phyloP scores from a whole-genome alignment of 2,888 invertebrate species.

The Pammene fasciana region DNA sequence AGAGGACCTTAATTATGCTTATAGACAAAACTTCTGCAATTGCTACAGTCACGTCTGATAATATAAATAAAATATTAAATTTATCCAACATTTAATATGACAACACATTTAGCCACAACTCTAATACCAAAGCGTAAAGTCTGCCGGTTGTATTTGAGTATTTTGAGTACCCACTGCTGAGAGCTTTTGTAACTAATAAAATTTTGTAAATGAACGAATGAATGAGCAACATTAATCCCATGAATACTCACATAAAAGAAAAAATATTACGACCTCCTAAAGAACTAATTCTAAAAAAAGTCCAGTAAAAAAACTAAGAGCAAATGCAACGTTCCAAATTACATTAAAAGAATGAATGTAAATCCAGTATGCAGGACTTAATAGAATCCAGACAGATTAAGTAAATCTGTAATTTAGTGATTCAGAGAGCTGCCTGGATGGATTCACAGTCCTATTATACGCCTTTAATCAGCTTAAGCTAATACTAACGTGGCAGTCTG shows the following conservation, averaged over 20 bases:
- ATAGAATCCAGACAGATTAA: conserved; percentile 48
- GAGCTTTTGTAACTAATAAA: too few species aligned
- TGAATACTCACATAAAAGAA: too few species aligned
- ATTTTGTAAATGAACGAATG: too few species aligned
- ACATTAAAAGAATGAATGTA: conserved; percentile 9
- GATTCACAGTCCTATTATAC: conserved; percentile 45
- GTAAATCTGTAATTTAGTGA: conserved; percentile 54
- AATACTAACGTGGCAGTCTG: conserved; percentile 34
- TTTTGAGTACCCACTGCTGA: too few species aligned
- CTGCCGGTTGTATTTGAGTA: too few species aligned
- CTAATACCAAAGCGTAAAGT: too few species aligned
- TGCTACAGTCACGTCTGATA: too few species aligned
- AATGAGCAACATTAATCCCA: too few species aligned
- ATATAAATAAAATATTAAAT: too few species aligned
- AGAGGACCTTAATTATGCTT: conserved; percentile 43
- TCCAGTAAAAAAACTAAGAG: background rate
- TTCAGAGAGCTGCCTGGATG: conserved; percentile 43
- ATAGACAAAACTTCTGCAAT: conserved; percentile 41
- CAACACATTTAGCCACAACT: too few species aligned
- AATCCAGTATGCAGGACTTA: conserved; percentile 41
- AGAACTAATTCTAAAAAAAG: background rate
- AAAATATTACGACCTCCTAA: too few species aligned
- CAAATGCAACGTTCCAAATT: background rate
- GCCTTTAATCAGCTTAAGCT: conserved; percentile 44
- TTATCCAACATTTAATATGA: too few species aligned